Conservation (phyloP, 1,140 invertebrate genomes). For the Harpegnathos saltator region DNA sequence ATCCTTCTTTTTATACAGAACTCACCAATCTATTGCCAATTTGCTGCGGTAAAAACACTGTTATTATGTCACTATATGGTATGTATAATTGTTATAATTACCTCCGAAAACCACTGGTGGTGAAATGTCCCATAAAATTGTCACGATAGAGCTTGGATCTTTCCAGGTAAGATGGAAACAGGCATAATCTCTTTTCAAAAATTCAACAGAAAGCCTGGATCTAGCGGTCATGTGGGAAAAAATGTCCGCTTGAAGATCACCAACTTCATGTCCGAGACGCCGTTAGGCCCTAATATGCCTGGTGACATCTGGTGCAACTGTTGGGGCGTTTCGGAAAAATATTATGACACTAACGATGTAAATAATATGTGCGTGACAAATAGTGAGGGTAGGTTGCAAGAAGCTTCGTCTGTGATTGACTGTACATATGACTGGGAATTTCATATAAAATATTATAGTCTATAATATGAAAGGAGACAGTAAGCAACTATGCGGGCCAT, state of each 20-base stretch:
- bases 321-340: background rate
- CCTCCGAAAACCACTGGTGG: background rate
- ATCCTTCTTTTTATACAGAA: background rate
- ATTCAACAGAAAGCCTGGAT: background rate
- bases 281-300: background rate
- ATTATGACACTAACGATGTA: background rate
- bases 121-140: background rate
- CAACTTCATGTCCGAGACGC: background rate
- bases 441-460: background rate
- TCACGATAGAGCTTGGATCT: background rate
- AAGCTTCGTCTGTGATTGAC: background rate
- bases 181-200: slow-evolving; percentile 6
- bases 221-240: background rate
- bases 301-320: slow-evolving; percentile 7
- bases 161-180: background rate
- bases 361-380: background rate
- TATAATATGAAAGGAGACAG: background rate
- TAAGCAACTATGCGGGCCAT: background rate
- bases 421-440: background rate
- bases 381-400: background rate
- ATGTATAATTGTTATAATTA: background rate
- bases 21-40: background rate
- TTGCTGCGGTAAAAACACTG: no score
- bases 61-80: slow-evolving; percentile 18
- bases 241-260: background rate